phyloP scores from a whole-genome alignment of 2,797 vertebrate genomes.

The Pipistrellus kuhlii region DNA sequence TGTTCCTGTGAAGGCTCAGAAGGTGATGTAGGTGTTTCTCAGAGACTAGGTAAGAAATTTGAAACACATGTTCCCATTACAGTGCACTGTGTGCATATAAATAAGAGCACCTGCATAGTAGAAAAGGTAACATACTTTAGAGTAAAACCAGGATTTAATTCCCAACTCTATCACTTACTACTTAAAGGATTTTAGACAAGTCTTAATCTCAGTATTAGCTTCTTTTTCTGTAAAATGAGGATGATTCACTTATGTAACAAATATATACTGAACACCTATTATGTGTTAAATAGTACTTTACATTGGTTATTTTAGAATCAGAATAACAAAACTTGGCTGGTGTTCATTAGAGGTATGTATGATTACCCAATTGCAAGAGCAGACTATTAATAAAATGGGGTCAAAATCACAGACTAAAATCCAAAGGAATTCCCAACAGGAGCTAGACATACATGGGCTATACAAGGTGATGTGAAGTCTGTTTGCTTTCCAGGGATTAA shows the following conservation, averaged over 20 bases:
- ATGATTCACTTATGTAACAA: conserved; percentile 45
- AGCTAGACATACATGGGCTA: neutral
- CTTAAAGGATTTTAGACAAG: neutral
- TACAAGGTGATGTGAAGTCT: neutral
- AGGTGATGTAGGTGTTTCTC: neutral
- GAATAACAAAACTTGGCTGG: conserved; percentile 22
- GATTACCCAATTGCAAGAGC: neutral
- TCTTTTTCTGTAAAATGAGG: conserved; percentile 27
- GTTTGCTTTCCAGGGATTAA: conserved; percentile 16
- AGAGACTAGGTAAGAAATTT: neutral
- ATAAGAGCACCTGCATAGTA: neutral
- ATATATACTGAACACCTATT: neutral
- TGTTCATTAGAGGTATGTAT: neutral
- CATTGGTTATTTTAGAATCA: conserved; percentile 17
- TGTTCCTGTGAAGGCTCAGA: conserved; percentile 11
- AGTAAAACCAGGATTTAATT: conserved; percentile 41
- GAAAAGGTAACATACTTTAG: neutral
- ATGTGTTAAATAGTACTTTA: neutral
- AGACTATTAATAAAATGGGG: neutral
- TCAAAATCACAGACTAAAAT: conserved; percentile 15
- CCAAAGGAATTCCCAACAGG: neutral
- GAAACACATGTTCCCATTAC: neutral
- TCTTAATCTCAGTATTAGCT: conserved; percentile 35
- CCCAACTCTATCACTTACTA: conserved; percentile 10
- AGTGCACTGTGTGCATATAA: neutral